These are phyloP conservation scores for Nylanderia fulva DNA, from an alignment of 1,140 invertebrate species.

Conservation along the genomic window DNA sequence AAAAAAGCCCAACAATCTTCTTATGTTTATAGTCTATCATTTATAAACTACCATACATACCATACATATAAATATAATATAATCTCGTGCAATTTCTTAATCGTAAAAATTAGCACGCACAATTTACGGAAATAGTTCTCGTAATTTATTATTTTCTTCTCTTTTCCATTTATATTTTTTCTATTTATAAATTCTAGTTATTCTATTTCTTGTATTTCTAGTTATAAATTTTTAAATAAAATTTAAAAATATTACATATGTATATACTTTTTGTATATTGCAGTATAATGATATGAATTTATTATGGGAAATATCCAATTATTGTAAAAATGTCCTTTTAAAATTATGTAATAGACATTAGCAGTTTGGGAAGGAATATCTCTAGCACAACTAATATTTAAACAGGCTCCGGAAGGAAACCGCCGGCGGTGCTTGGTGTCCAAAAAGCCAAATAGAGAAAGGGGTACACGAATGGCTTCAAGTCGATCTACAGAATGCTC, in stretches of 20 bases:
- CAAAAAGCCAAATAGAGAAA: slow-evolving; percentile 89
- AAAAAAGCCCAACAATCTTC: slow-evolving; percentile 21
- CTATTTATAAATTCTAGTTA: too few relatives aligned
- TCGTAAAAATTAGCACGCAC: neutral
- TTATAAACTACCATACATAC: neutral
- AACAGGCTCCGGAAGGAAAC: slow-evolving; percentile 90
- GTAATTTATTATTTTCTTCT: slow-evolving; percentile 13
- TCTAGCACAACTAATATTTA: slow-evolving; percentile 10
- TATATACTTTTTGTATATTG: too few relatives aligned
- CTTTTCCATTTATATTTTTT: neutral
- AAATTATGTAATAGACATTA: neutral
- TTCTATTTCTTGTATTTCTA: too few relatives aligned
- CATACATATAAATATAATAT: too few relatives aligned
- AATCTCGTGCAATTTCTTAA: neutral
- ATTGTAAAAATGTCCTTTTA: neutral
- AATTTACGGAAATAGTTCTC: neutral
- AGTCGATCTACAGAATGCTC: slow-evolving; percentile 89
- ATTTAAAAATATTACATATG: too few relatives aligned
- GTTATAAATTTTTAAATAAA: slow-evolving; percentile 1
- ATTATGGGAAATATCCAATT: neutral
- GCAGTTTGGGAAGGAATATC: neutral
- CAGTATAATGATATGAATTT: neutral
- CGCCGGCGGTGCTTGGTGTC: slow-evolving; percentile 95
- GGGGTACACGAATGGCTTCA: slow-evolving; percentile 91
- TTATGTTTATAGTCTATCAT: neutral